These are phyloP conservation scores for Nylanderia fulva DNA, from an alignment of 1,140 invertebrate genomes.

Conservation along the genomic window DNA sequence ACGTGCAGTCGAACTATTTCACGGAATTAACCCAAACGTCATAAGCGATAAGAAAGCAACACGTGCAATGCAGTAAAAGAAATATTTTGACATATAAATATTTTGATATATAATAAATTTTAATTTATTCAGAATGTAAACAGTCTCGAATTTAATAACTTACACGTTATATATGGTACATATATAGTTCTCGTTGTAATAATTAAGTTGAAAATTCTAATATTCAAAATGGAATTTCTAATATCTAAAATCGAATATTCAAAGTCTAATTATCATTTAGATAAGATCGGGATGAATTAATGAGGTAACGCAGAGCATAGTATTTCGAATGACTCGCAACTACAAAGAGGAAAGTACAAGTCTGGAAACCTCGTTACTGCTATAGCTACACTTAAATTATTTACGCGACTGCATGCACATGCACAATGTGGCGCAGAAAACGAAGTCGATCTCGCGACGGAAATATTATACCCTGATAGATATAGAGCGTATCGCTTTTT, in stretches of 20 bases:
- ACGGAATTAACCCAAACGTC: slow-evolving; percentile 6
- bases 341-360: background rate
- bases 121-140: background rate
- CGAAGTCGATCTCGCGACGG: slow-evolving; percentile 29
- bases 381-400: slow-evolving; percentile 52
- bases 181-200: background rate
- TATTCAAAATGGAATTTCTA: background rate
- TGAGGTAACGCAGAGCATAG: slow-evolving; percentile 16
- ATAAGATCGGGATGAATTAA: slow-evolving; percentile 27
- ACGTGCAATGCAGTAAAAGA: background rate
- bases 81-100: background rate
- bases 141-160: background rate
- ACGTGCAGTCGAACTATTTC: background rate
- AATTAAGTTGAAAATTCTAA: background rate
- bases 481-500: background rate
- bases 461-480: background rate
- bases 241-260: background rate
- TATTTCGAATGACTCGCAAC: background rate
- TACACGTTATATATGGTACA: background rate
- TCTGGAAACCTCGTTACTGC: slow-evolving; percentile 49
- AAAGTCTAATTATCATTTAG: slow-evolving; percentile 22
- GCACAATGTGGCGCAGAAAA: slow-evolving; percentile 14
- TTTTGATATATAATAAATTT: background rate
- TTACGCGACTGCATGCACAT: slow-evolving; percentile 31
- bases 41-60: background rate